phyloP scores from a whole-genome alignment of 2,888 invertebrate species.

The Morpho deidamia region DNA sequence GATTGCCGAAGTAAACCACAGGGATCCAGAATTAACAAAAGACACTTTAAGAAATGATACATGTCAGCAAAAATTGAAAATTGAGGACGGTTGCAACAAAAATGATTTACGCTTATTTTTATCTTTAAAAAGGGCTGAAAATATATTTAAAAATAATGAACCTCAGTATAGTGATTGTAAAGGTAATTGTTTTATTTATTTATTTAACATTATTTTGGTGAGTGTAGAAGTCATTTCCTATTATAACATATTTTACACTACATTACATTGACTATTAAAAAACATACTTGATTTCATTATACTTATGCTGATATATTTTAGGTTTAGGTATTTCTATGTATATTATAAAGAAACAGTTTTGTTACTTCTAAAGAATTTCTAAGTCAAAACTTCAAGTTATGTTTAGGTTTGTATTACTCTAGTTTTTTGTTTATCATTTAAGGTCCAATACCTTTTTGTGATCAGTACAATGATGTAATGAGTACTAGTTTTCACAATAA shows the following conservation, averaged over 20 bases:
- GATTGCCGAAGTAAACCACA: not conserved
- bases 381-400: too few species aligned
- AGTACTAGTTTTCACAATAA: not conserved
- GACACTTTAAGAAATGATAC: not conserved
- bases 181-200: not conserved
- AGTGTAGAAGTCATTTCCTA: too few species aligned
- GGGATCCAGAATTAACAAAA: not conserved
- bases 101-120: conserved; percentile 1
- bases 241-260: too few species aligned
- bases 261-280: too few species aligned
- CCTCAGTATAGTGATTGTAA: not conserved
- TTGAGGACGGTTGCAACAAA: not conserved
- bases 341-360: too few species aligned
- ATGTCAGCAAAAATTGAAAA: not conserved
- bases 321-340: too few species aligned
- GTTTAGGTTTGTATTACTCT: too few species aligned
- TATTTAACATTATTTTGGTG: not conserved
- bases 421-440: too few species aligned
- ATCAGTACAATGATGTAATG: not conserved
- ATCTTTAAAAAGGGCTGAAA: not conserved
- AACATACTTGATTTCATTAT: too few species aligned
- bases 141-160: not conserved
- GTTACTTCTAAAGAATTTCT: too few species aligned
- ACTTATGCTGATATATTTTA: too few species aligned
- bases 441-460: too few species aligned